A percentile compares a stretch with the other conserved stretches of the same genome.
Evolutionary conservation across 2,797 vertebrate genomes (phyloP).

Genomic region (Craterocephalus amniculus): DNA sequence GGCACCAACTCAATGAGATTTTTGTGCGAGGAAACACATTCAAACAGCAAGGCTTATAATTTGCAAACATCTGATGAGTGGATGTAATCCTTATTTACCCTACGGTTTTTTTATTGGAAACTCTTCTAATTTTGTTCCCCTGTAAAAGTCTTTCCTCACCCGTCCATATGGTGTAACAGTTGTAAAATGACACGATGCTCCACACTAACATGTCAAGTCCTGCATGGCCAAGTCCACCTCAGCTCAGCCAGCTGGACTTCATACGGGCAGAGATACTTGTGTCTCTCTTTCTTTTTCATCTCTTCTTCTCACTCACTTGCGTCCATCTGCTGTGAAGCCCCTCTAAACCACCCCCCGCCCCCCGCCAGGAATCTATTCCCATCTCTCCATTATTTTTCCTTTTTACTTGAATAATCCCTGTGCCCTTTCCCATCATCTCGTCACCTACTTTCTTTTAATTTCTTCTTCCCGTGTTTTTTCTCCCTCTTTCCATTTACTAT

Average conservation of each 20-base stretch:
- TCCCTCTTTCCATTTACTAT: background rate
- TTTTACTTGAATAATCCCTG: background rate
- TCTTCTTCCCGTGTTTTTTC: background rate
- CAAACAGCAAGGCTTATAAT: background rate
- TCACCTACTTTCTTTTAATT: constrained; percentile 2
- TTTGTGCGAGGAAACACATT: background rate
- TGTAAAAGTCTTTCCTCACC: background rate
- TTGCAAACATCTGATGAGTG: background rate
- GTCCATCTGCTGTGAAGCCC: constrained; percentile 58
- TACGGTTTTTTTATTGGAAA: background rate
- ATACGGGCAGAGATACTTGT: constrained; percentile 47
- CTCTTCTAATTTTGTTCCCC: background rate
- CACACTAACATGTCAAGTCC: constrained; percentile 37
- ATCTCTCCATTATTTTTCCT: constrained; percentile 10
- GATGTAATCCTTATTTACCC: background rate
- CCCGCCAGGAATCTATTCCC: constrained; percentile 43
- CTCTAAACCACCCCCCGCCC: constrained; percentile 30
- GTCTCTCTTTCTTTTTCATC: constrained; percentile 54
- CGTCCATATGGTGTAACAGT: constrained; percentile 31
- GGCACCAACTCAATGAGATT: background rate
- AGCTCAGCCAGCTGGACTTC: constrained; percentile 64
- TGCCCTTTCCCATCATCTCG: background rate
- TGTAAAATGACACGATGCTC: constrained; percentile 30
- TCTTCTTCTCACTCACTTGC: constrained; percentile 31
- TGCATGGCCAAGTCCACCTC: constrained; percentile 26